Conservation (phyloP, 2,888 invertebrate genomes). For the Parthenolecanium corni region DNA sequence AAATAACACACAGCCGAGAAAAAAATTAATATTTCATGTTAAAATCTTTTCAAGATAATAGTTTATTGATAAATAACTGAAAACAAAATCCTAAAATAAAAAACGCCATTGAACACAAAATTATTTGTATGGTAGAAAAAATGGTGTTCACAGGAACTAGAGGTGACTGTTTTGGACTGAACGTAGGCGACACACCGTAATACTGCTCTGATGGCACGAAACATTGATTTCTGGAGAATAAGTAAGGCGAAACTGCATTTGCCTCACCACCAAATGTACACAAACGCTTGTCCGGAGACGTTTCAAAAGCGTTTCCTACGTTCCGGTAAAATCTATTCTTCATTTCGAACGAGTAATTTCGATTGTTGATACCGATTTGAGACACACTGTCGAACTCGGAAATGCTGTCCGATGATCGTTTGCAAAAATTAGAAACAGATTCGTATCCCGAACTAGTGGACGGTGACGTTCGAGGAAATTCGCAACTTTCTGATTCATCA, state of each 20-base stretch:
- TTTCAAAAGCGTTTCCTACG: not conserved
- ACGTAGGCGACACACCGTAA: not conserved
- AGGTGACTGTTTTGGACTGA: not conserved
- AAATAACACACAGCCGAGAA: not conserved
- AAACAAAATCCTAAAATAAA: slow-evolving; percentile 17
- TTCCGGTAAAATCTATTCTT: too few species aligned
- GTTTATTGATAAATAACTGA: not conserved
- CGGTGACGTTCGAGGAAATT: not conserved
- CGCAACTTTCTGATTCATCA: not conserved
- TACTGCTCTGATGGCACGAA: not conserved
- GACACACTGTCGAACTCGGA: slow-evolving; percentile 19
- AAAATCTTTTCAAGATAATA: not conserved
- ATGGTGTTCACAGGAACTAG: not conserved
- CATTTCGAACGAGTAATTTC: not conserved
- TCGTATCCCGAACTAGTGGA: slow-evolving; percentile 13
- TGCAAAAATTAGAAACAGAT: not conserved
- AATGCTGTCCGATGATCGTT: not conserved
- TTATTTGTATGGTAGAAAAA: slow-evolving; percentile 7
- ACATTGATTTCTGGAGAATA: not conserved
- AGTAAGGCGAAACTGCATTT: not conserved
- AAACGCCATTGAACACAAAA: slow-evolving; percentile 8
- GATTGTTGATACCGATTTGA: not conserved
- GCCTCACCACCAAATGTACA: not conserved
- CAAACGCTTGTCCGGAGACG: not conserved
- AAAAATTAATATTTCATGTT: not conserved